Base-by-base conservation (phyloP, 1,140 invertebrate genomes). In the Archivesica marissinica region DNA sequence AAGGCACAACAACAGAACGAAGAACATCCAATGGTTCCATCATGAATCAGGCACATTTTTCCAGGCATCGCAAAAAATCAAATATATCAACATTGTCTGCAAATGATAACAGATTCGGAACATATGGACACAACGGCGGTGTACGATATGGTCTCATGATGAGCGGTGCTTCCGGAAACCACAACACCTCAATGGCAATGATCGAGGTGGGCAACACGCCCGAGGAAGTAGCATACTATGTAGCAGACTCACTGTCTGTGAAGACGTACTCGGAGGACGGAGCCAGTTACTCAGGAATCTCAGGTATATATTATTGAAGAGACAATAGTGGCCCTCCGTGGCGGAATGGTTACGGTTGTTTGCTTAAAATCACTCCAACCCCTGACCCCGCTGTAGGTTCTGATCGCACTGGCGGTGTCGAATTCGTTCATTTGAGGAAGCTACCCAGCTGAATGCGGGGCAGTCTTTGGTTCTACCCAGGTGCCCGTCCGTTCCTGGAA, bases 51-150 rank as follows among this genome's bases (percentile, higher is more conserved):
- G 44, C 30, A 11, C 89, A 93, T 44, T 95, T 95, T 75, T 95
- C 94, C 15, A 33, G 59, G 9, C 20, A 64, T n/a, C 9, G 59
- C 15, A 64, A 64, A 17, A 33, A 11, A 3, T 64, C 59, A 9
- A 33, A 64, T 35, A 64, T 64, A 33, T 20, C 59, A 64, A 64
- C 59, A 64, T 17, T 64, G 15, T n/a, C 59, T 25, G 59, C n/a
- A 35, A 64, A 64, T 35, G 13, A 9, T 1, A 64, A 64, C 30
- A 64, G 59, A 35, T 64, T 64, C 15, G 38, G 38, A 64, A 64
- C 59, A 1, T 64, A 94, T 95, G 94, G 94, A 92, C 93, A 33
- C 91, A 90, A 90, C 61, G 90, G 90, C 15, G 87, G 59, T 33
- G 50, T 72, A n/a, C 30, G 70, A 0, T 59, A 72, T 39, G 44